Evolutionary conservation across 1,140 invertebrate species (phyloP), one percentile per base, ranked within the genome.

Genomic region (Drosophila ficusphila): DNA sequence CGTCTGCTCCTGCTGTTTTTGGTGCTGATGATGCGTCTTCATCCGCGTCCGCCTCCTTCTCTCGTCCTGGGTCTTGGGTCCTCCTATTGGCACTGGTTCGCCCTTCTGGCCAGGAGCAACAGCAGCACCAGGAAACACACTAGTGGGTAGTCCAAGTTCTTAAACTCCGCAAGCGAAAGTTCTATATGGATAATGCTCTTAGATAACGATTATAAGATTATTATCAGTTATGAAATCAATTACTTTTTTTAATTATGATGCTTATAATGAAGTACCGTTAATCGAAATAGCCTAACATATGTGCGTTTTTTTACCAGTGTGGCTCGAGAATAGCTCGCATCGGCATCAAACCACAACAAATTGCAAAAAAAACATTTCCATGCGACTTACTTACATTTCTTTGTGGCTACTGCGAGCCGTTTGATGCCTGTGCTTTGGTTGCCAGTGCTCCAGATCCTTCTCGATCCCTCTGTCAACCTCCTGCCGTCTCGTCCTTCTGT

Each of bases 321-420:
- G 2, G 1, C 9, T 12, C 16, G 7, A 60, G 54, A 61, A 34
- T 19, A 27, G 27, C 58, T 34, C 38, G 38, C 58, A 44, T 42
- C 27, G 65, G 44, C 68, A 42, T 41, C 69, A 64, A 58, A 76
- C 76, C 71, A 76, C 79, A 85, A 85, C 81, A 85, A 85, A 85
- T 85, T 79, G 76, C 65, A 86, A 79, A 86, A 79, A 86, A 62
- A 77, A 64, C 61, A 81, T 86, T 85, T 86, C 82, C 81, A 76
- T 85, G 67, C 72, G 76, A 86, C 76, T 86, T 85, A 81, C 81
- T 79, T 86, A 73, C 67, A 53, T 86, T 75, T 85, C 72, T 85
- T 85, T 83, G 79, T 67, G 79, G 78, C 60, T 61, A 54, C 70
- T 70, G 27, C 49, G 52, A 31, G 65, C 42, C 47, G 52, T 64